These are phyloP conservation scores for Plumapathes pennacea DNA, from an alignment of 92 coral and sea anemone species.

Conservation along the genomic window DNA sequence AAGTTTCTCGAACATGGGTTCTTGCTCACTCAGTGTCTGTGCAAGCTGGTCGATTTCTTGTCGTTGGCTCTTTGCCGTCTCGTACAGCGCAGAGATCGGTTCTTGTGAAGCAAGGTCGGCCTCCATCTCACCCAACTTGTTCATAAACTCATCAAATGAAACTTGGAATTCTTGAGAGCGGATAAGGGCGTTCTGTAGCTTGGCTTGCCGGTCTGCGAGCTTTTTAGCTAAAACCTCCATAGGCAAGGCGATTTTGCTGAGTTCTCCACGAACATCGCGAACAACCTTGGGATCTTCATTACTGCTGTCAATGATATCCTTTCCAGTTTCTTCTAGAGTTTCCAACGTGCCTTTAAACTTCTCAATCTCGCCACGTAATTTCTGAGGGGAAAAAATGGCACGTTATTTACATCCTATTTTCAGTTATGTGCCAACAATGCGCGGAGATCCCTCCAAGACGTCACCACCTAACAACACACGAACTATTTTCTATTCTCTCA, in stretches of 20 bases:
- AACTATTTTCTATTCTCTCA: no score
- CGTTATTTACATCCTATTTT: background rate
- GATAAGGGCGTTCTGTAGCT: slow-evolving; percentile 84
- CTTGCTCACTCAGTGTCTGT: slow-evolving; percentile 65
- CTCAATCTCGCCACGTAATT: slow-evolving; percentile 73
- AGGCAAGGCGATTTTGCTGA: slow-evolving; percentile 81
- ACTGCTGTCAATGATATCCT: slow-evolving; percentile 73
- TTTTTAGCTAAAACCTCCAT: slow-evolving; percentile 82
- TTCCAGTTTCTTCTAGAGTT: slow-evolving; percentile 82
- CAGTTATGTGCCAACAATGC: background rate
- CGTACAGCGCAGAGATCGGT: slow-evolving; percentile 86
- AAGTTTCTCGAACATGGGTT: slow-evolving; percentile 73
- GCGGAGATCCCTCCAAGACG: background rate
- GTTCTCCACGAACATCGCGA: slow-evolving; percentile 88
- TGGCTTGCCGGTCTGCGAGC: slow-evolving; percentile 87
- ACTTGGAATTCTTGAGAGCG: slow-evolving; percentile 96
- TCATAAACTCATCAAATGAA: slow-evolving; percentile 80
- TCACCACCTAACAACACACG: no score
- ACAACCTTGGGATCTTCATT: slow-evolving; percentile 88
- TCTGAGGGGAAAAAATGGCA: slow-evolving; percentile 27
- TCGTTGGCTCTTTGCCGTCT: slow-evolving; percentile 75
- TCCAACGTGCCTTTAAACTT: slow-evolving; percentile 72
- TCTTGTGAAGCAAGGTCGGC: slow-evolving; percentile 53
- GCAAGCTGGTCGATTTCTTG: slow-evolving; percentile 75
- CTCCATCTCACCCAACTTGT: slow-evolving; percentile 60